Percentiles rank a stretch among this genome's conserved stretches.
These are phyloP conservation scores for Sminthopsis crassicaudata DNA, from an alignment of 2,113 vertebrate genomes.

Conservation along the genomic window DNA sequence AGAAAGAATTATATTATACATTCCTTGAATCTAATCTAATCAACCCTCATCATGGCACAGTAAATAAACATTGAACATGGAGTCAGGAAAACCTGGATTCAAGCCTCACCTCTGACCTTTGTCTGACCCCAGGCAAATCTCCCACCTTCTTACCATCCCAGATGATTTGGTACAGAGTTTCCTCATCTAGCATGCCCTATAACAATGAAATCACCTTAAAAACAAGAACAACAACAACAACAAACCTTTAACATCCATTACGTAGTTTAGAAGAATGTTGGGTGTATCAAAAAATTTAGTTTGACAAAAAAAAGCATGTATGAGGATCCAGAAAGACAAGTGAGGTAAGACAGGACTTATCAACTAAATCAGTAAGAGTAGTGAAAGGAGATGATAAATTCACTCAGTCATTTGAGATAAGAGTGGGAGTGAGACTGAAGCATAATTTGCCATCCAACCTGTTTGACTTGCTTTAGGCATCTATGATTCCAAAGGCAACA, in stretches of 20 bases:
- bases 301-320: slow-evolving; percentile 8
- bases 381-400: slow-evolving; percentile 64
- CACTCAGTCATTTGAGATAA: slow-evolving; percentile 65
- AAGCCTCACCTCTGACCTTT: not conserved
- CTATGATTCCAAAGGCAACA: slow-evolving; percentile 69
- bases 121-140: not conserved
- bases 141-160: not conserved
- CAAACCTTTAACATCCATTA: not conserved
- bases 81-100: not conserved
- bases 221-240: not conserved
- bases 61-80: not conserved
- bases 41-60: not conserved
- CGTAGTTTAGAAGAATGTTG: slow-evolving; percentile 1
- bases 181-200: not conserved
- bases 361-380: slow-evolving; percentile 23
- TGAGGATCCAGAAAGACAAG: slow-evolving; percentile 28
- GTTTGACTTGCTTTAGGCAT: slow-evolving; percentile 75
- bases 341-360: not conserved
- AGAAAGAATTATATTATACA: not conserved
- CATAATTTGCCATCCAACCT: slow-evolving; percentile 72
- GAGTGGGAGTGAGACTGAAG: slow-evolving; percentile 63
- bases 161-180: not conserved
- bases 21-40: not conserved
- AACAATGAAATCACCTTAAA: not conserved
- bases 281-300: slow-evolving; percentile 41